Evolutionary conservation across 1,140 invertebrate genomes (phyloP), one percentile per base, ranked within the genome.

Genomic region (Cotesia glomerata): DNA sequence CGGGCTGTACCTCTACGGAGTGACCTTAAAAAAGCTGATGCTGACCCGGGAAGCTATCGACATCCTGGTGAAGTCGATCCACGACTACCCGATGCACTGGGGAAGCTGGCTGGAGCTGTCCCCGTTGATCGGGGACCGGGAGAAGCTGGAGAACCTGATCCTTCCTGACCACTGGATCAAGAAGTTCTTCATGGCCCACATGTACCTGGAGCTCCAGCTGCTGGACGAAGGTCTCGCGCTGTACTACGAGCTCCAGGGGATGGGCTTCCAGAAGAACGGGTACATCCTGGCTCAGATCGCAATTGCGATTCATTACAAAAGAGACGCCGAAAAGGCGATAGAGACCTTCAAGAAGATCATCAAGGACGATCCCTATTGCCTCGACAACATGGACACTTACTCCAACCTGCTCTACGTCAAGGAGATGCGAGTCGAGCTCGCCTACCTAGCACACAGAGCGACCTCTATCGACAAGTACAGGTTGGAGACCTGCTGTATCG

Each of bases 401-500:
- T 98, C 97, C n/a, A 98, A 99, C 89, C 87, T 98, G 56, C 87
- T 99, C 5, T 99, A 98, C 84, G 94, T 98, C 4, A 95, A 96
- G 88, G 97, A 98, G 84, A 91, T 97, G 87, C 92, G 95, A 80
- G 94, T 94, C 69, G 97, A 99, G 85, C 87, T 99, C 73, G 95
- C 97, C 5, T 91, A 95, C 86, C 89, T 99, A 71, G 98, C 98
- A 5, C 97, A 99, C 82, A 92, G 93, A 79, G 95, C 95, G 45
- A 95, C 95, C 39, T 92, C 95, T 81, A 97, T 98, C 75, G 97
- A 99, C 85, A 98, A 98, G 88, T 99, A 98, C 83, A 90, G 95
- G 81, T 94, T 97, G 11, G 97, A 99, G 89, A 99, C 98, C 0
- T 99, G 98, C 86, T 99, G 97, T 88, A 95, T 99, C 79, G 95